Evolutionary conservation across 2,888 invertebrate species (phyloP).

Genomic region (Noctua janthina): DNA sequence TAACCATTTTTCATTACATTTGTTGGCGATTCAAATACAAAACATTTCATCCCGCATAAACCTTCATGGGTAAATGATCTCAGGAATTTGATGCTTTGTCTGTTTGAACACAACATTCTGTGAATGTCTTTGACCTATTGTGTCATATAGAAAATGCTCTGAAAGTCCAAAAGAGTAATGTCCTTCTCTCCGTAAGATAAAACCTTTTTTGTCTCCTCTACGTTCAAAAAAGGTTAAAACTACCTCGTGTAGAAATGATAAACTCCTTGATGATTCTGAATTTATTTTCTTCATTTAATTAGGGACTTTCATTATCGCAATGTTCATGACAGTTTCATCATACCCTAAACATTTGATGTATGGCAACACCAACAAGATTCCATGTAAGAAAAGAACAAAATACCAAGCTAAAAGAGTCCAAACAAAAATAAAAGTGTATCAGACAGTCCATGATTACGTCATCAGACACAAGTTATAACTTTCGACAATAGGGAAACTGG

Average conservation of each 20-base stretch:
- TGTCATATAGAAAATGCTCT: neutral
- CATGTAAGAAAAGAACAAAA: neutral
- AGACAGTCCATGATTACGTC: conserved; percentile 32
- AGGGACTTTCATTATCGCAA: neutral
- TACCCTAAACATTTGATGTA: neutral
- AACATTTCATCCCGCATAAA: no score
- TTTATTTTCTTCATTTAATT: neutral
- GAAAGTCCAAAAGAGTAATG: no score
- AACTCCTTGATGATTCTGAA: neutral
- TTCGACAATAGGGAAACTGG: conserved; percentile 37
- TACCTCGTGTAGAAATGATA: neutral
- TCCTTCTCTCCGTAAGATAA: neutral
- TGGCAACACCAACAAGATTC: neutral
- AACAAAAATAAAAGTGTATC: conserved; percentile 45
- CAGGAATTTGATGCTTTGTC: neutral
- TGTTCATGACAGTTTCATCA: neutral
- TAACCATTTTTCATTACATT: no score
- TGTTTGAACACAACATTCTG: neutral
- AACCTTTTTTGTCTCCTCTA: neutral
- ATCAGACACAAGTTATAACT: conserved; percentile 22
- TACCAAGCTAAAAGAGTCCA: neutral
- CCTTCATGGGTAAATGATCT: no score
- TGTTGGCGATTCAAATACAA: no score
- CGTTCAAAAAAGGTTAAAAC: neutral
- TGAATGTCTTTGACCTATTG: neutral